Evolutionary conservation across 2,888 invertebrate species (phyloP).

Genomic region (Tipula lateralis): DNA sequence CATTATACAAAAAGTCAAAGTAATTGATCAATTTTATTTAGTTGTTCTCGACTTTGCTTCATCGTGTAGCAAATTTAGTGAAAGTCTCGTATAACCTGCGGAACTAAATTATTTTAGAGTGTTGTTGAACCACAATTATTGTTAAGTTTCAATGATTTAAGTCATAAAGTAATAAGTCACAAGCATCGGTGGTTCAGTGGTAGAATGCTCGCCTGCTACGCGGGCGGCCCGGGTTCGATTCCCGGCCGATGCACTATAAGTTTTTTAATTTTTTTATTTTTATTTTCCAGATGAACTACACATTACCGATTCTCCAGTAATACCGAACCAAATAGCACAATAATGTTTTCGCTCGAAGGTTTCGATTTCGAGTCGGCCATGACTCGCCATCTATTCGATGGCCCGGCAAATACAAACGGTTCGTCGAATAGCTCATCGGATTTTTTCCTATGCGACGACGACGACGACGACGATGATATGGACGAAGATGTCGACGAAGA

Average conservation of each 20-base stretch:
- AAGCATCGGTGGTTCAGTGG: constrained; percentile 31
- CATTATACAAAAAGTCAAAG: too few relatives aligned
- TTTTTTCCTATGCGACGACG: constrained; percentile 58
- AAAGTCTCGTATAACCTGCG: background rate
- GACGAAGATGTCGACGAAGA: constrained; percentile 40
- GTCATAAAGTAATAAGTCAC: too few relatives aligned
- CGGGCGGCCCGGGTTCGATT: constrained; percentile 31
- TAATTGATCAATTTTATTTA: too few relatives aligned
- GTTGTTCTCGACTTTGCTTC: too few relatives aligned
- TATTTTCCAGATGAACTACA: background rate
- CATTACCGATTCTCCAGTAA: background rate
- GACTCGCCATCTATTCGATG: constrained; percentile 59
- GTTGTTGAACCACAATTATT: too few relatives aligned
- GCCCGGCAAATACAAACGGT: constrained; percentile 56
- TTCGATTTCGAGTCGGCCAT: constrained; percentile 62
- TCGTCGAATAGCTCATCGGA: constrained; percentile 60
- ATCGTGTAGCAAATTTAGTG: too few relatives aligned
- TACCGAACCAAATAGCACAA: too few relatives aligned
- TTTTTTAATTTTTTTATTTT: background rate
- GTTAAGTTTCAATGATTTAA: too few relatives aligned
- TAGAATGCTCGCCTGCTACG: constrained; percentile 31
- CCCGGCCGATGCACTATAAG: constrained; percentile 25
- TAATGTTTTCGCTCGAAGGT: constrained; percentile 65
- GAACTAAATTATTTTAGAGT: background rate
- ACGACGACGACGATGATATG: constrained; percentile 48